Conservation (phyloP, 1,140 invertebrate genomes). For the Bactericera cockerelli region DNA sequence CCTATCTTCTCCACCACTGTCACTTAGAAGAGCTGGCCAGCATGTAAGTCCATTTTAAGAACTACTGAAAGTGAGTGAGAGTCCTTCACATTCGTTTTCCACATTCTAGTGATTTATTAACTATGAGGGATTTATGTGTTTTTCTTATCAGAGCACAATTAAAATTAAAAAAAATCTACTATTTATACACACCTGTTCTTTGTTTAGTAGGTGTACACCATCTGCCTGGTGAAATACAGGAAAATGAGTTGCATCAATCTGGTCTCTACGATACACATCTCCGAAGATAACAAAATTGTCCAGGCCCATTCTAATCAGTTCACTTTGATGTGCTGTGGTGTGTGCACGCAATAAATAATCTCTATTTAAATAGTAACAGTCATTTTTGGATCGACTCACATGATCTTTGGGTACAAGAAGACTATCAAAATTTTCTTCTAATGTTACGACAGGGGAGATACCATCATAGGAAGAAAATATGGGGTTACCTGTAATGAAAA, state of each 20-base stretch:
- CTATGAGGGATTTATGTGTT: too few species aligned
- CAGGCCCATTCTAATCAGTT: conserved; percentile 72
- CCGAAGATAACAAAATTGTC: conserved; percentile 87
- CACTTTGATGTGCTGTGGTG: conserved; percentile 86
- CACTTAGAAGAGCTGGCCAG: too few species aligned
- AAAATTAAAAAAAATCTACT: too few species aligned
- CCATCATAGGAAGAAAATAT: conserved; percentile 77
- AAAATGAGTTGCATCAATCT: conserved; percentile 89
- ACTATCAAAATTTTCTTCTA: conserved; percentile 78
- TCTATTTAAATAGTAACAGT: conserved; percentile 86
- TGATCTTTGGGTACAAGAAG: conserved; percentile 70
- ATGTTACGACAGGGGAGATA: conserved; percentile 64
- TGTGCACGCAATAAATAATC: conserved; percentile 70
- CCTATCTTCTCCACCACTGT: too few species aligned
- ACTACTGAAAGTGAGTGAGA: too few species aligned
- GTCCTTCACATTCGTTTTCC: too few species aligned
- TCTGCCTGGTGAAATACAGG: conserved; percentile 96
- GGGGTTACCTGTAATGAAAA: conserved; percentile 47
- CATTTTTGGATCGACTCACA: conserved; percentile 53
- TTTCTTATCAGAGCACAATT: conserved; percentile 30
- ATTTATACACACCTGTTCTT: conserved; percentile 51
- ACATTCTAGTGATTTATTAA: too few species aligned
- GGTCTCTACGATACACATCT: conserved; percentile 92
- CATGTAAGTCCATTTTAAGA: too few species aligned
- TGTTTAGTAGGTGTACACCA: conserved; percentile 62